Evolutionary conservation across 1,140 invertebrate genomes (phyloP).

Genomic region (Drosophila malerkotliana): DNA sequence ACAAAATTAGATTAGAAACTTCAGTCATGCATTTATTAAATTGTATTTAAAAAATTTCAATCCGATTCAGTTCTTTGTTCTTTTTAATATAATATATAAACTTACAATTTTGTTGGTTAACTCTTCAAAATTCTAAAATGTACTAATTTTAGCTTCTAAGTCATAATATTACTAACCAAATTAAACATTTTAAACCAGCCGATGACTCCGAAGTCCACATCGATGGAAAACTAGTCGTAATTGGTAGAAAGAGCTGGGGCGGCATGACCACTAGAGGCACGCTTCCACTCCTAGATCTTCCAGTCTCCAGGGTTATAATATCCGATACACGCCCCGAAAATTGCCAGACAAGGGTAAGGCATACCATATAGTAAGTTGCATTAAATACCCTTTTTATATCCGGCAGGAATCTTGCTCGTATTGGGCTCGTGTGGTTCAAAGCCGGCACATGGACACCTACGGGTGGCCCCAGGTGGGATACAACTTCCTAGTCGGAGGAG

Average conservation of each 20-base stretch:
- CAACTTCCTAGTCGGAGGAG: constrained; percentile 85
- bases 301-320: constrained; percentile 85
- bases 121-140: no score
- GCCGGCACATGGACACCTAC: constrained; percentile 85
- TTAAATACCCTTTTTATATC: neutral
- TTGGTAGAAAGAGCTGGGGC: constrained; percentile 85
- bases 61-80: neutral
- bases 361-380: neutral
- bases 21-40: neutral
- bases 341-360: constrained; percentile 84
- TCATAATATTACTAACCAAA: constrained; percentile 3
- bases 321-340: constrained; percentile 85
- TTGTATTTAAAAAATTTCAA: no score
- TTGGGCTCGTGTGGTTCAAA: constrained; percentile 85
- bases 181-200: constrained; percentile 14
- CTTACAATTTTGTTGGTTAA: no score
- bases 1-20: neutral
- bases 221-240: constrained; percentile 44
- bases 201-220: constrained; percentile 15
- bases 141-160: constrained; percentile 3
- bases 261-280: constrained; percentile 85
- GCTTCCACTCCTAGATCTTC: constrained; percentile 79
- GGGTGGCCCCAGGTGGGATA: constrained; percentile 88
- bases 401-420: constrained; percentile 51
- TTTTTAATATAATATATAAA: neutral